phyloP scores from a whole-genome alignment of 2,888 invertebrate species.

The Spatulosminthurus flaviceps region DNA sequence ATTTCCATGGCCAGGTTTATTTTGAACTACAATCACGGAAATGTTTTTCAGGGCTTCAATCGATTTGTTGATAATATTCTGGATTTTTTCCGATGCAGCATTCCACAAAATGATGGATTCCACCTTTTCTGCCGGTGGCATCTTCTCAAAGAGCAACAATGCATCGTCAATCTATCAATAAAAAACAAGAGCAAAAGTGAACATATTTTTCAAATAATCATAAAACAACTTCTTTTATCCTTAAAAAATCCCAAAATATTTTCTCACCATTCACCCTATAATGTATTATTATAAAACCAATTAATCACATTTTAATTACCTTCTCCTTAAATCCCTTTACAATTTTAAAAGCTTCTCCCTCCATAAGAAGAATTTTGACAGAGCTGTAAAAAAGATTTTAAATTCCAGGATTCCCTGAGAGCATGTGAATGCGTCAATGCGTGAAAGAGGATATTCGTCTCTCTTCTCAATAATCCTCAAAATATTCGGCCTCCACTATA shows the following conservation, averaged over 20 bases:
- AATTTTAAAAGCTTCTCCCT: not conserved
- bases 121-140: not conserved
- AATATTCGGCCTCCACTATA: too few relatives aligned
- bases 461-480: too few relatives aligned
- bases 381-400: too few relatives aligned
- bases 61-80: slow-evolving; percentile 25
- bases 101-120: slow-evolving; percentile 33
- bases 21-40: slow-evolving; percentile 16
- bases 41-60: slow-evolving; percentile 24
- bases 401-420: too few relatives aligned
- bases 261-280: not conserved
- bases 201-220: too few relatives aligned
- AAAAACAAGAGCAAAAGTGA: too few relatives aligned
- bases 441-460: too few relatives aligned
- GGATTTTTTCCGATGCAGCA: slow-evolving; percentile 29
- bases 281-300: too few relatives aligned
- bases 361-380: too few relatives aligned
- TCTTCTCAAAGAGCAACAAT: not conserved
- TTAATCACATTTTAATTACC: not conserved
- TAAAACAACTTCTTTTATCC: too few relatives aligned
- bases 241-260: not conserved
- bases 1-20: not conserved
- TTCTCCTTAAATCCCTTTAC: slow-evolving; percentile 22
- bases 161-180: slow-evolving; percentile 24
- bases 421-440: too few relatives aligned